Evolutionary conservation across 2,888 invertebrate species (phyloP).

Genomic region (Ichneumoninae sp.): DNA sequence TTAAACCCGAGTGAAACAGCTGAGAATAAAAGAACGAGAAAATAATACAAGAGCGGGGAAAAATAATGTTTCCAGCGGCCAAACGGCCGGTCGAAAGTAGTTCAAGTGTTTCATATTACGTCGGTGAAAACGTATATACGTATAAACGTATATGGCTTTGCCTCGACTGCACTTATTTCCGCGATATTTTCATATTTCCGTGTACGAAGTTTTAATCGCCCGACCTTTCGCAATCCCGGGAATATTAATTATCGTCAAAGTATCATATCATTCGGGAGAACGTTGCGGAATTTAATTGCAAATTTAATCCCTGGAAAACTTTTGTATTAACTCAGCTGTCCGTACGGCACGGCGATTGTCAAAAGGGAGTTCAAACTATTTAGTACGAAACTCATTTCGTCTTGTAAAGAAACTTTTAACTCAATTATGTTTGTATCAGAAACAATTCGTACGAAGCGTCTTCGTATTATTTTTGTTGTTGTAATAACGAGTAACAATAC

Average conservation of each 20-base stretch:
- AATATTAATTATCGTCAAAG: slow-evolving; percentile 59
- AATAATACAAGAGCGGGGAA: slow-evolving; percentile 46
- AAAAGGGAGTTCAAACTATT: neutral
- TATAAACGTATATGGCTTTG: neutral
- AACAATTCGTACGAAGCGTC: neutral
- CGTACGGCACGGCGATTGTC: neutral
- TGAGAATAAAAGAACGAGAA: slow-evolving; percentile 58
- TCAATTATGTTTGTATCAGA: neutral
- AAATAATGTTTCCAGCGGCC: slow-evolving; percentile 65
- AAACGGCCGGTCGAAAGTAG: slow-evolving; percentile 68
- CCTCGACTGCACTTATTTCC: slow-evolving; percentile 41
- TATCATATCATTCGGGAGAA: slow-evolving; percentile 40
- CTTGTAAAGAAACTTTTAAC: neutral
- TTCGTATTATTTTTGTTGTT: neutral
- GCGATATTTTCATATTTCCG: slow-evolving; percentile 61
- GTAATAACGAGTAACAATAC: neutral
- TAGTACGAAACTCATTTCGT: neutral
- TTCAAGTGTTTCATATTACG: slow-evolving; percentile 72
- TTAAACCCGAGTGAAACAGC: slow-evolving; percentile 50
- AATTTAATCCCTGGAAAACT: slow-evolving; percentile 16
- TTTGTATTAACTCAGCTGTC: slow-evolving; percentile 18
- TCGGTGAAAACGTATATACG: slow-evolving; percentile 43
- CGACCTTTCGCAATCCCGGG: slow-evolving; percentile 53
- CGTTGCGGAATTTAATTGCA: slow-evolving; percentile 35
- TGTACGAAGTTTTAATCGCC: slow-evolving; percentile 59